These are phyloP conservation scores for Caenorhabditis sp. DNA, from an alignment of 2,888 invertebrate species.

Conservation along the genomic window DNA sequence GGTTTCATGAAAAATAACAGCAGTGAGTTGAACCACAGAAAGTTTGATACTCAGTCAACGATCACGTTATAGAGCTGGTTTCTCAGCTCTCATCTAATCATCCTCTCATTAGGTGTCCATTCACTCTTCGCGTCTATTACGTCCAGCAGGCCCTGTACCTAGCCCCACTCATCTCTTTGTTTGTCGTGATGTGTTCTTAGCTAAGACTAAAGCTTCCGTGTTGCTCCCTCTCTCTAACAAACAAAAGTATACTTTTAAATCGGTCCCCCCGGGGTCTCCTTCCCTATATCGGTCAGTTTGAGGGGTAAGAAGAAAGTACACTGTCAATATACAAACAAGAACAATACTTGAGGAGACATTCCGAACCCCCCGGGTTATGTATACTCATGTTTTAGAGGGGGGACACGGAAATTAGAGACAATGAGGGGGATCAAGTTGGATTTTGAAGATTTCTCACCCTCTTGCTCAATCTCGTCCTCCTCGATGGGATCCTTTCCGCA, in stretches of 20 bases:
- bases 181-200: slow-evolving; percentile 62
- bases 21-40: too few species aligned
- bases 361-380: not conserved
- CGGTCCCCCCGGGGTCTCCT: not conserved
- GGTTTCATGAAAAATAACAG: too few species aligned
- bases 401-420: not conserved
- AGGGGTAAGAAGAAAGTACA: slow-evolving; percentile 57
- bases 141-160: not conserved
- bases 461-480: slow-evolving; percentile 76
- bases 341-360: slow-evolving; percentile 23
- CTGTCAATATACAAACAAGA: slow-evolving; percentile 38
- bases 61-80: too few species aligned
- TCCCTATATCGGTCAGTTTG: slow-evolving; percentile 3
- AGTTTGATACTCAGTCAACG: too few species aligned
- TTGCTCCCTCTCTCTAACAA: slow-evolving; percentile 37
- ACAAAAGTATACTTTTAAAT: slow-evolving; percentile 29
- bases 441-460: slow-evolving; percentile 60
- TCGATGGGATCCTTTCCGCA: slow-evolving; percentile 81
- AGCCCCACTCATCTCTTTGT: slow-evolving; percentile 46
- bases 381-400: not conserved
- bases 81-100: too few species aligned
- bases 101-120: not conserved
- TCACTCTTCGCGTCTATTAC: not conserved
- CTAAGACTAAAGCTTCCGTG: slow-evolving; percentile 41
- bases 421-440: too few species aligned